phyloP scores from a whole-genome alignment of 2,888 invertebrate genomes.

The Erebia epiphron region DNA sequence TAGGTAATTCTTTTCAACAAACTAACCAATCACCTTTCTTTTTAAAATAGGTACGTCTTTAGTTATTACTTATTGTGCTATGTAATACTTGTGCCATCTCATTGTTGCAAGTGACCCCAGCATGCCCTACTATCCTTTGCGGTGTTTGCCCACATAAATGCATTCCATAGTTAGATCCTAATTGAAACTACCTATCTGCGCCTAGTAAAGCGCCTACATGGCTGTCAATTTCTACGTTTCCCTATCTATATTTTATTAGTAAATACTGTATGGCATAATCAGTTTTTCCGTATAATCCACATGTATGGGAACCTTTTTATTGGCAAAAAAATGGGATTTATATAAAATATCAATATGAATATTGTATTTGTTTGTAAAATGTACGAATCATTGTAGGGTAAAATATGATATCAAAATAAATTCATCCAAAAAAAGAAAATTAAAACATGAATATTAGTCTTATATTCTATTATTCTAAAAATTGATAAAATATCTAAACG shows the following conservation, averaged over 20 bases:
- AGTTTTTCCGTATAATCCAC: slow-evolving; percentile 13
- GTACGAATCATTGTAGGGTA: slow-evolving; percentile 52
- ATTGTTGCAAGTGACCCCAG: not conserved
- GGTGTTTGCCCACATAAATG: not conserved
- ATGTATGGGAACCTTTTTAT: slow-evolving; percentile 14
- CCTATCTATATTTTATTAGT: slow-evolving; percentile 21
- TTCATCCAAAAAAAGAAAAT: slow-evolving; percentile 67
- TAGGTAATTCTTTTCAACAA: slow-evolving; percentile 62
- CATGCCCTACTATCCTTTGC: not conserved
- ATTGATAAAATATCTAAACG: slow-evolving; percentile 69
- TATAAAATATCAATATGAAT: slow-evolving; percentile 3
- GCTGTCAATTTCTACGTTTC: slow-evolving; percentile 12
- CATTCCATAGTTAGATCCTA: slow-evolving; percentile 15
- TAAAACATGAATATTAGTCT: slow-evolving; percentile 45
- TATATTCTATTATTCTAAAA: slow-evolving; percentile 60
- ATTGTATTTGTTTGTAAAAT: slow-evolving; percentile 37
- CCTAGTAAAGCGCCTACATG: slow-evolving; percentile 23
- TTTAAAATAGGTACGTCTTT: not conserved
- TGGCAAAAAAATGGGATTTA: slow-evolving; percentile 24
- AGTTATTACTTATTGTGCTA: not conserved
- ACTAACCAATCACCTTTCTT: slow-evolving; percentile 43
- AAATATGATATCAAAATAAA: slow-evolving; percentile 74
- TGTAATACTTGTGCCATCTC: not conserved
- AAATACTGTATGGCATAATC: slow-evolving; percentile 1
- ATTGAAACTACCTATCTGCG: not conserved